Percentiles rank a stretch among this genome's conserved stretches.
phyloP scores from a whole-genome alignment of 2,888 invertebrate species.

The Dynastes hyllus region DNA sequence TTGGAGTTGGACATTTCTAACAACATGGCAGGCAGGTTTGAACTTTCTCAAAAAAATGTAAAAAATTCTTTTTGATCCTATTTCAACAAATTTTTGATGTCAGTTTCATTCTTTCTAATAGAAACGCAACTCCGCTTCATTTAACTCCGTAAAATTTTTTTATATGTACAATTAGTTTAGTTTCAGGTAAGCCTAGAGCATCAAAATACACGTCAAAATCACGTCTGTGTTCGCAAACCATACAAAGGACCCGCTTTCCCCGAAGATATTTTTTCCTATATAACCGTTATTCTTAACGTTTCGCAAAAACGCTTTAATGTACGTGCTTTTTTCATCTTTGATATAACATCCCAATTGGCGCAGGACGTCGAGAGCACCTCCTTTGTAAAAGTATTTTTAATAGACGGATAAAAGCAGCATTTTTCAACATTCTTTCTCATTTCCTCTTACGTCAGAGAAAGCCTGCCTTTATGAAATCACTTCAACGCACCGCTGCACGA shows the following conservation, averaged over 20 bases:
- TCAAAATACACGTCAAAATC: background rate
- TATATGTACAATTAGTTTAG: too few relatives aligned
- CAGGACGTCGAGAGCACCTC: constrained; percentile 4
- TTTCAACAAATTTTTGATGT: too few relatives aligned
- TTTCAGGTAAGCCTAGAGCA: background rate
- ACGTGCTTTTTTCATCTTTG: constrained; percentile 29
- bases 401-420: constrained; percentile 22
- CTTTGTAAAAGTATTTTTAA: constrained; percentile 34
- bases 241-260: background rate
- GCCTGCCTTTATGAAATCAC: background rate
- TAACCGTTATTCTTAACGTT: constrained; percentile 12
- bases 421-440: constrained; percentile 19
- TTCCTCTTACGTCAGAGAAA: background rate
- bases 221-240: background rate
- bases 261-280: constrained; percentile 12
- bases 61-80: too few relatives aligned
- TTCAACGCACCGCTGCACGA: background rate
- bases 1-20: too few relatives aligned
- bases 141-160: too few relatives aligned
- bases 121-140: too few relatives aligned
- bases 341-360: constrained; percentile 26
- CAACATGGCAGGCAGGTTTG: too few relatives aligned
- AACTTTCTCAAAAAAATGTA: too few relatives aligned
- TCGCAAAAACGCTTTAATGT: constrained; percentile 18
- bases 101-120: too few relatives aligned